Evolutionary conservation across 2,113 vertebrate genomes (phyloP).

Genomic region (Leucosticte australis): DNA sequence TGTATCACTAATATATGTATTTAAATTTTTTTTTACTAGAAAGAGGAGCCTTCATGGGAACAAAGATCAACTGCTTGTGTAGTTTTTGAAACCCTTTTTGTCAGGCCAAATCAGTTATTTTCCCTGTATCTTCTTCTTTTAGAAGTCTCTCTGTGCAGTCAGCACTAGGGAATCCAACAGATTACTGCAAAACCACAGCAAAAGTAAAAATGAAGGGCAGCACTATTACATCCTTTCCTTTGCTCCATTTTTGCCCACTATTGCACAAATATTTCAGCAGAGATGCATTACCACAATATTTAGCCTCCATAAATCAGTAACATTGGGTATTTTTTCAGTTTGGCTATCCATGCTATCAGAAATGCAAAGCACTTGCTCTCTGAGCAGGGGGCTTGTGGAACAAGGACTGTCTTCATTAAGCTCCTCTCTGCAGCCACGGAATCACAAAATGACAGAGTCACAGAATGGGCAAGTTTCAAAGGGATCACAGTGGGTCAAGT

Average conservation of each 20-base stretch:
- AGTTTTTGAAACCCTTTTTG: neutral
- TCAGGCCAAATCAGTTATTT: neutral
- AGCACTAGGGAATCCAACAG: neutral
- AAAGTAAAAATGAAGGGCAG: neutral
- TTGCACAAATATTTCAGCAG: neutral
- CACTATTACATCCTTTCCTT: neutral
- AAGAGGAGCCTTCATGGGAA: neutral
- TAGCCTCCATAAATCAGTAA: neutral
- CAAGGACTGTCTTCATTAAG: neutral
- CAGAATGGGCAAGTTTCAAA: neutral
- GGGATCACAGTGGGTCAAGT: too few species aligned
- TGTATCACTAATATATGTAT: neutral
- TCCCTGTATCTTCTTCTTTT: neutral
- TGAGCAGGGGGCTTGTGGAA: neutral
- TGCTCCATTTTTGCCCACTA: neutral
- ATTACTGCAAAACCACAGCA: neutral
- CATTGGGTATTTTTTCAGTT: neutral
- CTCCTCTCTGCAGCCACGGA: neutral
- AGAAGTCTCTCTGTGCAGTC: neutral
- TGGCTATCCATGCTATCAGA: neutral
- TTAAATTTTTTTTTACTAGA: neutral
- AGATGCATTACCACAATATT: neutral
- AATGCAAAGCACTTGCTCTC: neutral
- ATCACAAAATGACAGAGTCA: neutral
- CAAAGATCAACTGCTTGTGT: neutral